Conservation (phyloP, 2,797 vertebrate genomes). For the Xenops minutus region DNA sequence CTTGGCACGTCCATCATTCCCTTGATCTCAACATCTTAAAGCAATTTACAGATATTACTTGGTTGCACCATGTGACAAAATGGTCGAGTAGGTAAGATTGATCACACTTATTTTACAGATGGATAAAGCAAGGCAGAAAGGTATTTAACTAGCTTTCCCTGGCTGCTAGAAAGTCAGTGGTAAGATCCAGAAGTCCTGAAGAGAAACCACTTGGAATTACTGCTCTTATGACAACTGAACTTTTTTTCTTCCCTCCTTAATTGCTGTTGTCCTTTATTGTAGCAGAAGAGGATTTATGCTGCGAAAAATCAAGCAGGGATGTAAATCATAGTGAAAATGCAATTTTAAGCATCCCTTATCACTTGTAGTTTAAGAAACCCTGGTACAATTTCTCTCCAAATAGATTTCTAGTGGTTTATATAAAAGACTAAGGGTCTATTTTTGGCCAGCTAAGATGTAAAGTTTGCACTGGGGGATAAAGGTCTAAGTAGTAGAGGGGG, state of each 20-base stretch:
- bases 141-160: background rate
- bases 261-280: background rate
- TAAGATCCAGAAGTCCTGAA: slow-evolving; percentile 1
- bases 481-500: background rate
- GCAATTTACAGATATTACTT: slow-evolving; percentile 32
- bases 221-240: background rate
- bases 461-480: background rate
- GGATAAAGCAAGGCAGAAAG: slow-evolving; percentile 8
- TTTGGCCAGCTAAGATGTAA: background rate
- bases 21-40: slow-evolving; percentile 44
- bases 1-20: slow-evolving; percentile 53
- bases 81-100: background rate
- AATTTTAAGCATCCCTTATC: background rate
- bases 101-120: slow-evolving; percentile 1
- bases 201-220: slow-evolving; percentile 9
- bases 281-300: background rate
- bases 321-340: background rate
- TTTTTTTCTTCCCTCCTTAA: background rate
- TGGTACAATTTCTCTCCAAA: background rate
- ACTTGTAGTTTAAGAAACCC: background rate
- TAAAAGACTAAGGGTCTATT: background rate
- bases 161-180: background rate
- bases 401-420: background rate
- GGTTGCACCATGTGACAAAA: background rate
- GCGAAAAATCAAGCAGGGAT: background rate